Conservation (phyloP, 2,797 vertebrate genomes). For the Sandelia bainsii region DNA sequence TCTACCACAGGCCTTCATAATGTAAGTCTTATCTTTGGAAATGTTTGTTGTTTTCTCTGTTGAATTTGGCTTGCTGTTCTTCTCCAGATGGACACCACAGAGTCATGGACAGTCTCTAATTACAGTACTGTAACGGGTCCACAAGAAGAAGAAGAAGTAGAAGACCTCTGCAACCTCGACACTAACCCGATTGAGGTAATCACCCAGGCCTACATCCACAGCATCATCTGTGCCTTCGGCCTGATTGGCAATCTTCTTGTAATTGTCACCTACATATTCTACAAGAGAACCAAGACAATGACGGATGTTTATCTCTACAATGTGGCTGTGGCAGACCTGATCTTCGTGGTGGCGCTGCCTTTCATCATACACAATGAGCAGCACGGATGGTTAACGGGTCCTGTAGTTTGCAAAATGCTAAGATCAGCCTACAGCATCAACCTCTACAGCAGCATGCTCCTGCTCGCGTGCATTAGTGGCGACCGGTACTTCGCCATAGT, state of each 20-base stretch:
- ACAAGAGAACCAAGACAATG: constrained; percentile 91
- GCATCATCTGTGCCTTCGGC: constrained; percentile 87
- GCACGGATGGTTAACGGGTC: constrained; percentile 85
- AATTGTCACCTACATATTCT: constrained; percentile 89
- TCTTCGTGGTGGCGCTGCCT: constrained; percentile 90
- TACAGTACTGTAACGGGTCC: accelerated
- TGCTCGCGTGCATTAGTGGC: constrained; percentile 90
- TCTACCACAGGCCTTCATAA: background rate
- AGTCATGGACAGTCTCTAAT: background rate
- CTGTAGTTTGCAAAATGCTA: constrained; percentile 85
- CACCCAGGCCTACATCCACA: constrained; percentile 78
- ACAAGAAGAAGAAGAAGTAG: accelerated
- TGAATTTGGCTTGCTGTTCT: background rate
- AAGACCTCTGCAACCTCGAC: constrained; percentile 33
- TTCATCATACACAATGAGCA: constrained; percentile 88
- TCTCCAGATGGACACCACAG: constrained; percentile 59
- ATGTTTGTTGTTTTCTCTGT: background rate
- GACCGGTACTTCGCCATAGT: constrained; percentile 94
- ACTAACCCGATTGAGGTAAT: constrained; percentile 28
- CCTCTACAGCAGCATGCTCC: constrained; percentile 92
- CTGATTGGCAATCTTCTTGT: constrained; percentile 92
- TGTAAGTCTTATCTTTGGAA: background rate
- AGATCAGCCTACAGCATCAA: constrained; percentile 90
- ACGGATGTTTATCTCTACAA: constrained; percentile 93
- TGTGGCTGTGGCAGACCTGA: constrained; percentile 90